Evolutionary conservation across 2,797 vertebrate genomes (phyloP).

Genomic region (Coreius guichenoti): DNA sequence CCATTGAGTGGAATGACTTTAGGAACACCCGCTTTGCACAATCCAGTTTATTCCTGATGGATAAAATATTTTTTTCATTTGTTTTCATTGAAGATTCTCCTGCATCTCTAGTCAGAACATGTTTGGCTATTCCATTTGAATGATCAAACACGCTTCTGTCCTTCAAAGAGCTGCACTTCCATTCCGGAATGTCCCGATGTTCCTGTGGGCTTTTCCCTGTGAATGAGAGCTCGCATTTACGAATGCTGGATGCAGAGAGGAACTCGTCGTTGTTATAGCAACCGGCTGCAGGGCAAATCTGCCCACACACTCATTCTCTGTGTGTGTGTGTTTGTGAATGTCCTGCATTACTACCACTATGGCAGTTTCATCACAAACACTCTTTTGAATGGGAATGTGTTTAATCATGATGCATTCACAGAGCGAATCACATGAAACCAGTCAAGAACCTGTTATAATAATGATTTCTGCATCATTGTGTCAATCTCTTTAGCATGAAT

Average conservation of each 20-base stretch:
- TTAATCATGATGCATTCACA: not conserved
- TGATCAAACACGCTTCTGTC: slow-evolving; percentile 16
- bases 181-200: slow-evolving; percentile 32
- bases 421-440: not conserved
- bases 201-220: slow-evolving; percentile 53
- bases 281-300: slow-evolving; percentile 58
- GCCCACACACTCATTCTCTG: slow-evolving; percentile 45
- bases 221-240: slow-evolving; percentile 56
- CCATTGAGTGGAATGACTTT: not conserved
- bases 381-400: slow-evolving; percentile 13
- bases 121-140: not conserved
- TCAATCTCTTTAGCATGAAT: not conserved
- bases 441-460: not conserved
- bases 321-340: slow-evolving; percentile 1
- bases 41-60: not conserved
- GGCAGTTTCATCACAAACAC: slow-evolving; percentile 4
- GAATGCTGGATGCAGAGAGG: slow-evolving; percentile 44
- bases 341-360: slow-evolving; percentile 46
- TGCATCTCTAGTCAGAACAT: not conserved
- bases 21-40: not conserved
- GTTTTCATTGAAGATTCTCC: not conserved
- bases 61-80: not conserved
- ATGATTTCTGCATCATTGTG: not conserved
- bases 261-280: slow-evolving; percentile 61
- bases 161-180: slow-evolving; percentile 12